These are phyloP conservation scores for Cromileptes altivelis DNA, from an alignment of 2,113 vertebrate genomes.

Conservation along the genomic window DNA sequence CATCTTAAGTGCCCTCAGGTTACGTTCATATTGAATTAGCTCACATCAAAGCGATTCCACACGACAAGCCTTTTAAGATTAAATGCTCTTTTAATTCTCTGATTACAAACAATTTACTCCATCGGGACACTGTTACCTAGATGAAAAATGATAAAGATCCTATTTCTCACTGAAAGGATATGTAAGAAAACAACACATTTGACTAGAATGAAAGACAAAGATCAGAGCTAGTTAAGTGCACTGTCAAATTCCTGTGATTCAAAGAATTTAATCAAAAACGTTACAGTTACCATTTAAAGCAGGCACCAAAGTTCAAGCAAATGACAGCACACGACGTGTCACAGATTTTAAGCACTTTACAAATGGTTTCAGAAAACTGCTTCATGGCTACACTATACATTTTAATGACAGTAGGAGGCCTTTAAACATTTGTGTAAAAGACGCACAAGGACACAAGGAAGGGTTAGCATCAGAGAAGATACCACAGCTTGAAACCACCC, in stretches of 20 bases:
- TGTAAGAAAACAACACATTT: conserved; percentile 35
- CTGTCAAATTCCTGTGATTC: conserved; percentile 7
- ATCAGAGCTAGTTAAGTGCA: neutral
- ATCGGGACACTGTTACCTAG: conserved; percentile 46
- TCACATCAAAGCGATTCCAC: conserved; percentile 84
- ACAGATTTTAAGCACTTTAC: neutral
- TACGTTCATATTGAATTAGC: conserved; percentile 84
- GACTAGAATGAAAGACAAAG: conserved; percentile 18
- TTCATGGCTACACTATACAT: neutral
- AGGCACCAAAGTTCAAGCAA: neutral
- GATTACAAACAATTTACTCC: conserved; percentile 75
- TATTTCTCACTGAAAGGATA: conserved; percentile 22
- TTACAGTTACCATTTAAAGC: conserved; percentile 4
- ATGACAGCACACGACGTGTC: neutral
- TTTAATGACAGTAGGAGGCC: conserved; percentile 1
- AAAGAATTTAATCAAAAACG: conserved; percentile 20
- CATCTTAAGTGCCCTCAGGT: conserved; percentile 79
- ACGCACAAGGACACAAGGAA: conserved; percentile 32
- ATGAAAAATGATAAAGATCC: conserved; percentile 50
- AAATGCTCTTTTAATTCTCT: conserved; percentile 80
- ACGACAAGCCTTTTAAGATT: conserved; percentile 76
- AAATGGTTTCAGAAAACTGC: neutral
- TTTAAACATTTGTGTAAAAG: neutral
- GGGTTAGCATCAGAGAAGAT: neutral
- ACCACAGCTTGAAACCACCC: conserved; percentile 11